Percentiles rank a stretch among this genome's conserved stretches.
phyloP scores from a whole-genome alignment of 2,888 invertebrate genomes.

The Capitulum mitella region DNA sequence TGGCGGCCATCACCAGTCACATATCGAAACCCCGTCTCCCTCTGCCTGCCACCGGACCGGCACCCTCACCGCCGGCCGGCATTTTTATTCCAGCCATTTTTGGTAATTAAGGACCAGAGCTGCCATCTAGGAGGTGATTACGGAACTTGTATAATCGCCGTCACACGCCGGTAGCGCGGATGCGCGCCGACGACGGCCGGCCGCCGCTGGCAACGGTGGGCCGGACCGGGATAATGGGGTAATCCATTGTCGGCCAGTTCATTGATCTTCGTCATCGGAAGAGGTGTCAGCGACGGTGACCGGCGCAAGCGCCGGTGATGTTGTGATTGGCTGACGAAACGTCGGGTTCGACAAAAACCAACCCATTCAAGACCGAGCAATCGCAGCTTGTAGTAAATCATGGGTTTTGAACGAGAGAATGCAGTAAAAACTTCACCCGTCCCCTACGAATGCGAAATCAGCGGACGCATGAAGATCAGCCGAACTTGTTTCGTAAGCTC shows the following conservation, averaged over 20 bases:
- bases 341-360: too few relatives aligned
- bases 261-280: conserved; percentile 8
- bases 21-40: not conserved
- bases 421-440: too few relatives aligned
- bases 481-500: too few relatives aligned
- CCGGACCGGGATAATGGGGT: not conserved
- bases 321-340: too few relatives aligned
- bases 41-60: not conserved
- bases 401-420: too few relatives aligned
- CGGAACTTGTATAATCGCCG: conserved; percentile 14
- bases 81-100: not conserved
- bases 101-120: conserved; percentile 1
- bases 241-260: not conserved
- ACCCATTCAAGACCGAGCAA: too few relatives aligned
- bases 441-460: too few relatives aligned
- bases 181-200: not conserved
- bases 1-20: not conserved
- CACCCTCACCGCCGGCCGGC: not conserved
- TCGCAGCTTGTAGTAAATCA: too few relatives aligned
- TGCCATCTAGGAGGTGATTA: conserved; percentile 22
- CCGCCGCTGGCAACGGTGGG: not conserved
- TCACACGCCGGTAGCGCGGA: not conserved
- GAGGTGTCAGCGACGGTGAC: not conserved
- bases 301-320: too few relatives aligned
- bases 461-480: too few relatives aligned